These are phyloP conservation scores for Lordiphosa mommai DNA, from an alignment of 1,140 invertebrate species.

Conservation along the genomic window DNA sequence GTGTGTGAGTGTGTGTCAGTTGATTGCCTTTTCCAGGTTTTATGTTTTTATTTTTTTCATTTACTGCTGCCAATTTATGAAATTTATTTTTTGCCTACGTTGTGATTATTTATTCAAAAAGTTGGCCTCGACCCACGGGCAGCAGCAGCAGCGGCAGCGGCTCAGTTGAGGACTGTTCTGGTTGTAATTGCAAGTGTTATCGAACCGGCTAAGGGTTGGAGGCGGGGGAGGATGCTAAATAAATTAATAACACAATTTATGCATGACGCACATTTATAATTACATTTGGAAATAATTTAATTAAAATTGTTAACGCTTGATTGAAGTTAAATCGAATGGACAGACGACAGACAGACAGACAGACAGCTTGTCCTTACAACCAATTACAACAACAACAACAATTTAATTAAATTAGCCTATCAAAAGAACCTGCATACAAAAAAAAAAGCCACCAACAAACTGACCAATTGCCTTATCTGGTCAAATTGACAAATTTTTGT, in stretches of 20 bases:
- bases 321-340: conserved; percentile 67
- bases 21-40: background rate
- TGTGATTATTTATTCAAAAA: conserved; percentile 76
- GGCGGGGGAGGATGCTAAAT: conserved; percentile 34
- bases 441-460: conserved; percentile 53
- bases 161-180: conserved; percentile 10
- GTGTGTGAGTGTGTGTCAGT: conserved; percentile 7
- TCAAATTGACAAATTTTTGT: conserved; percentile 50
- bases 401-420: conserved; percentile 73
- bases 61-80: conserved; percentile 59
- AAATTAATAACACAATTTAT: conserved; percentile 78
- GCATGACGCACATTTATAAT: conserved; percentile 76
- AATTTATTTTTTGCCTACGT: conserved; percentile 74
- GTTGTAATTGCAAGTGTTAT: conserved; percentile 47
- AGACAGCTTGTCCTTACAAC: background rate
- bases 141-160: conserved; percentile 3
- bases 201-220: conserved; percentile 1
- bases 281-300: conserved; percentile 78
- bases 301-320: conserved; percentile 78
- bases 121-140: conserved; percentile 37
- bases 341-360: background rate
- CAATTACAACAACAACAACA: conserved; percentile 15
- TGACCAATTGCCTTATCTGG: conserved; percentile 58
- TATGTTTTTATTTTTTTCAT: background rate
- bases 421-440: conserved; percentile 29